Evolutionary conservation across 1,140 invertebrate genomes (phyloP).

Genomic region (Zaprionus capensis): DNA sequence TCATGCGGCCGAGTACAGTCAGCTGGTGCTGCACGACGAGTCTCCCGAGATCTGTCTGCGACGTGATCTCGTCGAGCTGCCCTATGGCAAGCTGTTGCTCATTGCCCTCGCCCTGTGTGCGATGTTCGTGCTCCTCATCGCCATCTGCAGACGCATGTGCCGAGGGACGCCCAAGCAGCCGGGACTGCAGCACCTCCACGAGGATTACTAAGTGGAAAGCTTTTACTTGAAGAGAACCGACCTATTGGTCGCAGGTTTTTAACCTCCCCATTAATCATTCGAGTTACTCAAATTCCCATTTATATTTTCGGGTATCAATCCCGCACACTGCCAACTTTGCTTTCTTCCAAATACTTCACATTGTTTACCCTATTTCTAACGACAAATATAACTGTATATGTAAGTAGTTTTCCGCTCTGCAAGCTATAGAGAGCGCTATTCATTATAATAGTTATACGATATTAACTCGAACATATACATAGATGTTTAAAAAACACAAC

Average conservation of each 20-base stretch:
- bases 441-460: constrained; percentile 67
- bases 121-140: constrained; percentile 83
- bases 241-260: neutral
- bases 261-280: neutral
- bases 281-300: too few species aligned
- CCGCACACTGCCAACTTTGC: neutral
- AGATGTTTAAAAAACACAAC: constrained; percentile 77
- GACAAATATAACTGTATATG: constrained; percentile 37
- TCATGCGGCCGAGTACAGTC: constrained; percentile 83
- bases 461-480: constrained; percentile 73
- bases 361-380: neutral
- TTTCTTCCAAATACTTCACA: neutral
- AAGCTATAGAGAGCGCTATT: constrained; percentile 58
- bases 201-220: constrained; percentile 58
- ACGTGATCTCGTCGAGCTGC: constrained; percentile 76
- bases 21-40: constrained; percentile 87
- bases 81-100: constrained; percentile 86
- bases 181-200: constrained; percentile 60
- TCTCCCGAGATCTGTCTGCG: constrained; percentile 87
- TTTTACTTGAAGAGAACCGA: neutral
- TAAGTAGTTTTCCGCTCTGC: constrained; percentile 61
- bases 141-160: constrained; percentile 84
- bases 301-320: too few species aligned
- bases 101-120: constrained; percentile 85
- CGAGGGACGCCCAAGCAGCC: constrained; percentile 62